Conservation (phyloP, 1,140 invertebrate genomes). For the Drosophila aff. region DNA sequence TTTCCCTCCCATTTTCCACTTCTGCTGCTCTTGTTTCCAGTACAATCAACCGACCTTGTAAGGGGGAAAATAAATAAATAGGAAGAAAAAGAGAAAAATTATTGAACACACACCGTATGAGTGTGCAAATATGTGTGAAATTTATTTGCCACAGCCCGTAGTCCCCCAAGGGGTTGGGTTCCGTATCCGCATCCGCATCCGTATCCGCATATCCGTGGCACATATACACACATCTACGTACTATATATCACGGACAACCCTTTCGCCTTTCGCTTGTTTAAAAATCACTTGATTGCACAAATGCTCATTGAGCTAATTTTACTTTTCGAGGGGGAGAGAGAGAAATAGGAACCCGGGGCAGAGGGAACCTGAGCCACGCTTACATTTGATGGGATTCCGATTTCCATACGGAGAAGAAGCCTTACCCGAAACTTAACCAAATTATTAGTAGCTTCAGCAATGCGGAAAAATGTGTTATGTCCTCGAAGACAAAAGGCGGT, state of each 20-base stretch:
- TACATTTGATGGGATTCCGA: conserved; percentile 77
- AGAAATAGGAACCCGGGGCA: conserved; percentile 7
- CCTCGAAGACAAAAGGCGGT: conserved; percentile 12
- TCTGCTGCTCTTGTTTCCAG: conserved; percentile 42
- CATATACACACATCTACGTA: background rate
- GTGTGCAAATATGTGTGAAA: conserved; percentile 82
- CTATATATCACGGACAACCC: conserved; percentile 22
- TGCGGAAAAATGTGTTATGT: conserved; percentile 58
- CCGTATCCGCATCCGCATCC: conserved; percentile 17
- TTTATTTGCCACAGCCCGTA: conserved; percentile 73
- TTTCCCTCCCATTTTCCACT: background rate
- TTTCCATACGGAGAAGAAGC: conserved; percentile 57
- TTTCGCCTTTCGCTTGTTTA: conserved; percentile 44
- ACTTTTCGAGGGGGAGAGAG: conserved; percentile 39
- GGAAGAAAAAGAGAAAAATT: conserved; percentile 35
- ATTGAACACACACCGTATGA: conserved; percentile 60
- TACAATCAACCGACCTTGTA: conserved; percentile 78
- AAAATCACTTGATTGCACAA: conserved; percentile 83
- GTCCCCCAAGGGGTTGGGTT: conserved; percentile 29
- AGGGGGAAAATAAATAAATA: conserved; percentile 4
- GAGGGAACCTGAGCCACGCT: conserved; percentile 68
- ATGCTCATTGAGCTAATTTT: conserved; percentile 83
- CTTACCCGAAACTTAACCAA: conserved; percentile 34
- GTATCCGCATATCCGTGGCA: conserved; percentile 14
- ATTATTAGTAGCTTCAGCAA: conserved; percentile 62